A percentile compares a stretch with the other conserved stretches of the same genome.
These are phyloP conservation scores for Motacilla alba DNA, from an alignment of 2,113 vertebrate species.

Conservation along the genomic window DNA sequence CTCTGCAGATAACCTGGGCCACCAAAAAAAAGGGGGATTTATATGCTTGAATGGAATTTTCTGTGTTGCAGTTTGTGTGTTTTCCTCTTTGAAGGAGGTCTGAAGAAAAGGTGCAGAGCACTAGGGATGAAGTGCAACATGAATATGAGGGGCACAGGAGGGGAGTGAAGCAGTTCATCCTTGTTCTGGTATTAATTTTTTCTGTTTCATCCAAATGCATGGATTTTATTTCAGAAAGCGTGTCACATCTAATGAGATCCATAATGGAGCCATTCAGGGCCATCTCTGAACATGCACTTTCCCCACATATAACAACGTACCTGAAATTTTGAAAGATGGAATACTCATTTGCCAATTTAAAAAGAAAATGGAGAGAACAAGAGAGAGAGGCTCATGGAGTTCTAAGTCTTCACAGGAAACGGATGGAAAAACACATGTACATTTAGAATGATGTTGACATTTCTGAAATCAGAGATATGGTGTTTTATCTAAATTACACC, in stretches of 20 bases:
- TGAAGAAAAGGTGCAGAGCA: background rate
- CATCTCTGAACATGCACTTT: background rate
- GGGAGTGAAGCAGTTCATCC: background rate
- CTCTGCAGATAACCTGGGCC: background rate
- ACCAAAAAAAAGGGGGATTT: accelerated
- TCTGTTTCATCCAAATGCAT: background rate
- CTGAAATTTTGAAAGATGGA: background rate
- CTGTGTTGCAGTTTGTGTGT: background rate
- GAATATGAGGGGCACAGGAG: accelerated
- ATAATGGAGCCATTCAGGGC: background rate
- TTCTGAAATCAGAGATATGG: background rate
- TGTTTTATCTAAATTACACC: slow-evolving; percentile 37
- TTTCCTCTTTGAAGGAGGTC: background rate
- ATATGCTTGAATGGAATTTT: too few species aligned
- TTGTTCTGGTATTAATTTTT: background rate
- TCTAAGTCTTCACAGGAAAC: background rate
- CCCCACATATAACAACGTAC: background rate
- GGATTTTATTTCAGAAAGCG: background rate
- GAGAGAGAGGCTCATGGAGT: background rate
- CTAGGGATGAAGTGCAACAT: background rate
- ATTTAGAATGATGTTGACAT: background rate
- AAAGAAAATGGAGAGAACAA: background rate
- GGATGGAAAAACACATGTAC: background rate
- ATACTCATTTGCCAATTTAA: slow-evolving; percentile 14
- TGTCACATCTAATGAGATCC: background rate